Evolutionary conservation across 2,113 vertebrate genomes (phyloP).

Genomic region (Odontesthes bonariensis): DNA sequence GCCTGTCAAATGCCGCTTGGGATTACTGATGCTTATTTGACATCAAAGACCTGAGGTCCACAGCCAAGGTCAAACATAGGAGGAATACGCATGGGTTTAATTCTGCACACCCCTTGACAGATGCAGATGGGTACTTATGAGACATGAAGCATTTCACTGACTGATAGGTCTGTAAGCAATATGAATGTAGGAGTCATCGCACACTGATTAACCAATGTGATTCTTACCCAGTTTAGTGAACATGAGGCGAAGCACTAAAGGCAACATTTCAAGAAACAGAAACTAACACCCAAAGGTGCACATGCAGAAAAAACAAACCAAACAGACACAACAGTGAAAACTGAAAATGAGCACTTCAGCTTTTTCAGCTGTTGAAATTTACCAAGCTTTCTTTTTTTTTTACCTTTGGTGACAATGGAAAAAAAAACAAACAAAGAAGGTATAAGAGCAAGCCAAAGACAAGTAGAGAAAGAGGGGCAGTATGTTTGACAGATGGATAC

Average conservation of each 20-base stretch:
- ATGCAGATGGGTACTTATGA: constrained; percentile 79
- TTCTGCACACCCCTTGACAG: constrained; percentile 77
- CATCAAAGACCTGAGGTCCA: constrained; percentile 77
- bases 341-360: constrained; percentile 41
- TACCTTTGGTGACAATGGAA: constrained; percentile 16
- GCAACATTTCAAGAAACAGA: constrained; percentile 52
- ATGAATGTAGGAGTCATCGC: constrained; percentile 55
- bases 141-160: constrained; percentile 76
- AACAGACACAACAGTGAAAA: constrained; percentile 49
- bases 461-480: constrained; percentile 43
- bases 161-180: constrained; percentile 75
- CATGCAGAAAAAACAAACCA: constrained; percentile 39
- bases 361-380: constrained; percentile 14
- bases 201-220: constrained; percentile 74
- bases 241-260: constrained; percentile 49
- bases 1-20: constrained; percentile 73
- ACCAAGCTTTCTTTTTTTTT: background rate
- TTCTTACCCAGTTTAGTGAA: constrained; percentile 53
- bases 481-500: constrained; percentile 79
- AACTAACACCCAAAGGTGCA: constrained; percentile 52
- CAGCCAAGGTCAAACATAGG: constrained; percentile 80
- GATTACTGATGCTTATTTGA: constrained; percentile 78
- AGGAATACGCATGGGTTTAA: constrained; percentile 76
- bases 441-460: constrained; percentile 18
- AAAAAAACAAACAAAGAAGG: constrained; percentile 12